Evolutionary conservation across 2,797 vertebrate species (phyloP), one percentile per base, ranked within the genome.

Genomic region (Tragopan temminckii): DNA sequence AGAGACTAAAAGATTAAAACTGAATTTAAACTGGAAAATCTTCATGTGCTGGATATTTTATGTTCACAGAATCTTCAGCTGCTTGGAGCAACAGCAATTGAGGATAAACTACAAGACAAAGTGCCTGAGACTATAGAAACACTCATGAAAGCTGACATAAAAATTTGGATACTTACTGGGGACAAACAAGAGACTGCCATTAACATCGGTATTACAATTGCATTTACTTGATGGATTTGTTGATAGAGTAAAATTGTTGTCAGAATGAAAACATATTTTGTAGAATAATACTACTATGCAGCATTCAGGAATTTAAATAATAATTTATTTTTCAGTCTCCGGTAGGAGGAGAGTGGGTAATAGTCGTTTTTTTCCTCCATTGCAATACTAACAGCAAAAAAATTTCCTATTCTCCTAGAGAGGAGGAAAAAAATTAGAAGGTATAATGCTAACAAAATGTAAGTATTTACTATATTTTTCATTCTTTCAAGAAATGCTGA

Each of bases 111-210:
- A 57, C 99, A 99, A 97, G 99, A 99, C 92, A 98, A 98, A 94
- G 99, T 99, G 64, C 99, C 99, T 25, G 99, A 99, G 97, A 99
- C 99, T 81, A 99, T 99, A 70, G 99, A 99, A 97, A 99, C 98
- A 1, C 98, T 99, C 46, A 98, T 99, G 98, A 99, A 99, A 97
- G 99, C 99, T 10, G 99, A 99, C 96, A 99, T 99, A 95, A 99
- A 99, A 97, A 99, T 99, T 97, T 99, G 99, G 99, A 99, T 99
- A 95, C 98, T 99, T 93, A 99, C 99, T 4, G 99, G 99, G 17
- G 99, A 99, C 98, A 99, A 99, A 96, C 99, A 99, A 95, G 99
- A 99, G 97, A 99, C 99, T 1, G 99, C 99, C 88, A 99, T 99
- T 96, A 99, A 99, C 95, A 99, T 99, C 3, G 99, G 99, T 99